These are phyloP conservation scores for Syrista parreyssii DNA, from an alignment of 2,888 invertebrate species.

Conservation along the genomic window DNA sequence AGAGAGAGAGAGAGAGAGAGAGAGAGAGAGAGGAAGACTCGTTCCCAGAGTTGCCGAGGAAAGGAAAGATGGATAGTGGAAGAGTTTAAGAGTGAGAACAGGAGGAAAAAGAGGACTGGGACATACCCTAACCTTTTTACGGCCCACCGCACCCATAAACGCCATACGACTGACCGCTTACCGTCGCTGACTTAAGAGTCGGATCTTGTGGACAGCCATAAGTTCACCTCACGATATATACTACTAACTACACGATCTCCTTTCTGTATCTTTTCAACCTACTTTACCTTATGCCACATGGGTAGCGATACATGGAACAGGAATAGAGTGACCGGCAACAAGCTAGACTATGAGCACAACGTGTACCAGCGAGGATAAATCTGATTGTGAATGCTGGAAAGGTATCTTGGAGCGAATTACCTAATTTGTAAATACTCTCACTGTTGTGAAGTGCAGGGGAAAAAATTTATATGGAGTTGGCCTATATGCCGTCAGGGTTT, in stretches of 20 bases:
- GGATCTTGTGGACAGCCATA: conserved; percentile 1
- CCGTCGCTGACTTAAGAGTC: conserved; percentile 8
- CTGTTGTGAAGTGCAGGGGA: too few species aligned
- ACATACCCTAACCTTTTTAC: conserved; percentile 11
- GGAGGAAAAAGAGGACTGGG: background rate
- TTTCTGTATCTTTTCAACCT: background rate
- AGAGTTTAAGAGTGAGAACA: too few species aligned
- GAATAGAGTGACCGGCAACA: too few species aligned
- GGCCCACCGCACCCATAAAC: conserved; percentile 22
- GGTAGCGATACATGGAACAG: too few species aligned
- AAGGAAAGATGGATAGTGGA: too few species aligned
- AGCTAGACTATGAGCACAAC: too few species aligned
- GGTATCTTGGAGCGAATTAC: too few species aligned
- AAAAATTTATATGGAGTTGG: too few species aligned
- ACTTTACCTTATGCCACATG: conserved; percentile 10
- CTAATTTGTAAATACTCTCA: too few species aligned
- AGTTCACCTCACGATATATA: background rate
- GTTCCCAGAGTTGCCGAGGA: background rate
- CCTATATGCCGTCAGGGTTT: too few species aligned
- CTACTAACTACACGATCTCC: background rate
- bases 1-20: background rate
- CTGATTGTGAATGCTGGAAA: too few species aligned
- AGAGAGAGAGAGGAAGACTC: background rate
- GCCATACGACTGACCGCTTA: conserved; percentile 1
- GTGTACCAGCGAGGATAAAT: too few species aligned